Base-by-base conservation (phyloP, 2,888 invertebrate genomes). In the Nipponacmea schrenckii region DNA sequence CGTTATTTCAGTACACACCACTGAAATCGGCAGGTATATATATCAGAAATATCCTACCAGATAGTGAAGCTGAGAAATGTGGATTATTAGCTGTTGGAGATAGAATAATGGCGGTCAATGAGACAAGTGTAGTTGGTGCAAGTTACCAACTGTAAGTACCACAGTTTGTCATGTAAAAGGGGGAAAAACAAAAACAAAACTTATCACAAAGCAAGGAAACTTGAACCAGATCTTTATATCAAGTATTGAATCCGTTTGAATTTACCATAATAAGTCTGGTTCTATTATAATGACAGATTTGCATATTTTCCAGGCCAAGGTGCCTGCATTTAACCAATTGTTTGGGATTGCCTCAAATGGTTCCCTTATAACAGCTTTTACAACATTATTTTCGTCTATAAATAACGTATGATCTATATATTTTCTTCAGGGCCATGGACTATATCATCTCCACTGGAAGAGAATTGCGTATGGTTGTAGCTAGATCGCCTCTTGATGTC, bases 61-160 rank as follows among this genome's bases (percentile, higher is more conserved):
- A 79, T 15, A 84, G 82, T 65, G 83, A 84, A 0, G 85, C 85
- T 1, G 82, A 78, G 8, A 67, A 71, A 45, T 81, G 80, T 70
- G 84, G 84, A 14, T 78, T 83, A 69, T 74, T 86, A 39, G 73
- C 78, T 45, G 77, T 85, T 0, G 86, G 86, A 3, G 85, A 86
- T 75, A 75, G 84, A n/a, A 80, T 86, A 24, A 80, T 86, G 26
- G 83, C 85, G 26, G 84, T 86, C 27, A 83, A 84, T 71, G 83
- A 83, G 0, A 77, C 74, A 17, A 83, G 83, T 69, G 81, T 86
- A 15, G 80, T 84, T n/a, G 83, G 81, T 10, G 81, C 83, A 8
- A 82, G 84, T 71, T 85, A 85, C 73, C 82, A 83, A 67, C 84
- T 82, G 85, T 86, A 75, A 45, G 68, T 69, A 10, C 8, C n/a